Percentiles rank a stretch among this genome's conserved stretches.
Conservation (phyloP, 2,888 invertebrate species). For the Drosophila mettleri region DNA sequence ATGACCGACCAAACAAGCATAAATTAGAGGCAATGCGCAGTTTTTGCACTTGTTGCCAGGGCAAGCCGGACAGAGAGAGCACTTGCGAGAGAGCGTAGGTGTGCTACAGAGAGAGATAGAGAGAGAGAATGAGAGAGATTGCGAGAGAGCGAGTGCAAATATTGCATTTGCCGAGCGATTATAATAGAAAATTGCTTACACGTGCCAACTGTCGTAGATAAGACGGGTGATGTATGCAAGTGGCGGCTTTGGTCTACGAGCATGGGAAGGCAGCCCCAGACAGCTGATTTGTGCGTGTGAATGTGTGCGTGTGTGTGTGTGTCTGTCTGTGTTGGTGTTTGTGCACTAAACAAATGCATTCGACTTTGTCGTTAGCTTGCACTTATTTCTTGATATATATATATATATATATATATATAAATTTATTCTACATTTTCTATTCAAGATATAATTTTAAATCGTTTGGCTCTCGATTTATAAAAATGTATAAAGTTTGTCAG, state of each 20-base stretch:
- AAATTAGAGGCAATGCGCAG: slow-evolving; percentile 58
- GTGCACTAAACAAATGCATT: slow-evolving; percentile 59
- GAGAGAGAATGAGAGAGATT: slow-evolving; percentile 21
- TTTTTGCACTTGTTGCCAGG: slow-evolving; percentile 60
- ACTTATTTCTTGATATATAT: slow-evolving; percentile 13
- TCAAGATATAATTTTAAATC: background rate
- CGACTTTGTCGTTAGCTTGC: slow-evolving; percentile 37
- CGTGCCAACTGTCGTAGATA: slow-evolving; percentile 61
- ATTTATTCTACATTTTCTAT: background rate
- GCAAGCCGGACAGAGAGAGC: slow-evolving; percentile 22
- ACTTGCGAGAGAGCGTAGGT: slow-evolving; percentile 5
- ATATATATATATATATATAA: background rate
- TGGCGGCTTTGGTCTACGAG: slow-evolving; percentile 4
- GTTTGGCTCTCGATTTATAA: background rate
- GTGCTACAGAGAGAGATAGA: slow-evolving; percentile 16
- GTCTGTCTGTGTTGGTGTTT: slow-evolving; percentile 26
- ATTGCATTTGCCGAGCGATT: slow-evolving; percentile 61
- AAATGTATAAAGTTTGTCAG: background rate
- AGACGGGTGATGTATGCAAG: slow-evolving; percentile 15
- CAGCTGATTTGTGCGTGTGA: slow-evolving; percentile 31
- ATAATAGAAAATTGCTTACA: slow-evolving; percentile 76
- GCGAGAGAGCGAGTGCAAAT: slow-evolving; percentile 33
- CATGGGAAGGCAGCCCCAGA: slow-evolving; percentile 31
- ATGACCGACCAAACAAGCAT: slow-evolving; percentile 36
- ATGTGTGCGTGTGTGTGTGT: slow-evolving; percentile 1